A percentile compares a stretch with the other conserved stretches of the same genome.
These are phyloP conservation scores for Microcebus lehilahytsara DNA, from an alignment of 2,113 vertebrate species.

Conservation along the genomic window DNA sequence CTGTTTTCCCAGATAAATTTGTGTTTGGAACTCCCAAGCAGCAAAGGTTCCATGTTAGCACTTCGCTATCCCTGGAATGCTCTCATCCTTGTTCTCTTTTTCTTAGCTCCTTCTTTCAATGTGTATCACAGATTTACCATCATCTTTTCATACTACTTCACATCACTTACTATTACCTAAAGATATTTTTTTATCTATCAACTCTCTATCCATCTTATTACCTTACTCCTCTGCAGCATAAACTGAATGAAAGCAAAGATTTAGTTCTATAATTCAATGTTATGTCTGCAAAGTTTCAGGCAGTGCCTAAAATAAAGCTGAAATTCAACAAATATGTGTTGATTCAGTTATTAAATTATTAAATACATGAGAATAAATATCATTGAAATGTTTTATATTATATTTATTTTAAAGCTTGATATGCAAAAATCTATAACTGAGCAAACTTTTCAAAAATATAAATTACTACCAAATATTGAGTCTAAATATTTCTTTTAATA, in stretches of 20 bases:
- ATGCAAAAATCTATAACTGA: background rate
- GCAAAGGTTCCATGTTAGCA: fast-evolving
- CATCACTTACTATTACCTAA: background rate
- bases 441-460: slow-evolving; percentile 42
- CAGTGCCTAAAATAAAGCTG: background rate
- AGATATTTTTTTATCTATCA: background rate
- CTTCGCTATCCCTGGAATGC: background rate
- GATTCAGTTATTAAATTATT: background rate
- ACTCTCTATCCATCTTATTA: background rate
- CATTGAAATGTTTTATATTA: background rate
- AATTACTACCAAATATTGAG: background rate
- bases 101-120: background rate
- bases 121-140: background rate
- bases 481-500: slow-evolving; percentile 51
- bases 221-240: background rate
- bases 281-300: background rate
- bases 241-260: background rate
- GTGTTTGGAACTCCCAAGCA: background rate
- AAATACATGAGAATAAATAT: background rate
- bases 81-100: fast-evolving
- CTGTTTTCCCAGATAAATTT: background rate
- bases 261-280: background rate
- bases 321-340: background rate
- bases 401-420: background rate
- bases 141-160: background rate